Base-by-base conservation (phyloP, 2,888 invertebrate genomes). In the Plutella xylostella region DNA sequence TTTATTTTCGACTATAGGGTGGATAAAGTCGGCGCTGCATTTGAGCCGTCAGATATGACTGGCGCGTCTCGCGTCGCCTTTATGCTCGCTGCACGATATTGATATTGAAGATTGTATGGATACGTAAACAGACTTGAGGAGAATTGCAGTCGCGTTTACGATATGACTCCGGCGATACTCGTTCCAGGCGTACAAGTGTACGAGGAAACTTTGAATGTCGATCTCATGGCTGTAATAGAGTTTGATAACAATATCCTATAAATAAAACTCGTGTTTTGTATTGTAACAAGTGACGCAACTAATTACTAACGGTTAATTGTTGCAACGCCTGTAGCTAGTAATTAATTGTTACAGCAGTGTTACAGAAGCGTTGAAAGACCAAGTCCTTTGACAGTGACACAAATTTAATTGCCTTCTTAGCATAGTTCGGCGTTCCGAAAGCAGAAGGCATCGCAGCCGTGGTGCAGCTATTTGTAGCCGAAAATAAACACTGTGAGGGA, bases 1-100 rank as follows among this genome's bases (percentile, higher is more conserved):
- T 72, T 73, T 77, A 76, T 77, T 74, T 74, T 72, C 61, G 63
- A 65, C 53, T 65, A 71, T 63, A 63, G 75, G 70, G 67, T 73
- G 64, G 59, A 59, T 58, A 51, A 53, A 54, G 53, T 51, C 45
- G 43, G 40, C 31, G 30, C 25, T 43, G 43, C 35, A 43, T 43
- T 42, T 18, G 42, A 37, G 37, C 20, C 37, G 37, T 11, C 39
- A 42, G 33, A 20, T 42, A 42, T 42, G 42, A 39, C 18, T 39
- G 39, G 39, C 15, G 39, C 39, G 39, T 25, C 28, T 25, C 39
- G 11, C 39, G 21, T 19, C 11, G 15, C 33, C 19, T 9, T 39
- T 25, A n/a, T 34, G 15, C 9, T 22, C 39, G 18, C 22, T 15
- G 15, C 25, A 25, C 25, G 39, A 18, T 39, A 39, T 39, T 39